Evolutionary conservation across 1,140 invertebrate genomes (phyloP).

Genomic region (Diorhabda sublineata): DNA sequence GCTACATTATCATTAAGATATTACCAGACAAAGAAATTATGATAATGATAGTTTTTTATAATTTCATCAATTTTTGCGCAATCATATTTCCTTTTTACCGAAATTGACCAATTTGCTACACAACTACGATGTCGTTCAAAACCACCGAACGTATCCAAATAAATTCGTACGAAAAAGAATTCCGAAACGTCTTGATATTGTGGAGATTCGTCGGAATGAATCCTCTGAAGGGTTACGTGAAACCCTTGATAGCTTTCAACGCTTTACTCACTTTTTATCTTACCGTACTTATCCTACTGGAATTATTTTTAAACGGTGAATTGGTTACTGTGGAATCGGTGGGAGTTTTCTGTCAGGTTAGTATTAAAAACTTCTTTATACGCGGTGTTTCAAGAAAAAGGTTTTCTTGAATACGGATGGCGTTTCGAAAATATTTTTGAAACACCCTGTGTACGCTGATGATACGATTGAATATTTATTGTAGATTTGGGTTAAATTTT

Average conservation of each 20-base stretch:
- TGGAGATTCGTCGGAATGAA: slow-evolving; percentile 10
- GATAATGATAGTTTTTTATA: too few species aligned
- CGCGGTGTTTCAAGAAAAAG: neutral
- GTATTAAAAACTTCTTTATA: neutral
- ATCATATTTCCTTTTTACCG: too few species aligned
- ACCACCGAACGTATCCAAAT: neutral
- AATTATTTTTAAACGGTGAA: slow-evolving; percentile 5
- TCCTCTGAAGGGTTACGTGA: slow-evolving; percentile 2
- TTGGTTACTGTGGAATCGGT: slow-evolving; percentile 4
- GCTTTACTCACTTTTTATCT: neutral
- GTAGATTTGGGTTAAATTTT: slow-evolving; percentile 13
- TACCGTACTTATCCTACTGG: neutral
- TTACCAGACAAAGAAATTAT: too few species aligned
- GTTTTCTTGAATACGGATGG: neutral
- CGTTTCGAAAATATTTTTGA: too few species aligned
- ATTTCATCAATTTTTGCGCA: too few species aligned
- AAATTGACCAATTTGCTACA: too few species aligned
- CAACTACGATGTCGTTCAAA: neutral
- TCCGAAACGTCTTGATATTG: slow-evolving; percentile 10
- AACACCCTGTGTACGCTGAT: too few species aligned
- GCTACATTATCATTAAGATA: too few species aligned
- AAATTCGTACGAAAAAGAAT: slow-evolving; percentile 7
- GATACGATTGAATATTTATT: neutral
- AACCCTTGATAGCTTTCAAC: neutral
- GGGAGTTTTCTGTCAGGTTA: slow-evolving; percentile 6